A percentile compares a stretch with the other conserved stretches of the same genome.
Evolutionary conservation across 2,113 vertebrate species (phyloP).

Genomic region (Bufo bufo): DNA sequence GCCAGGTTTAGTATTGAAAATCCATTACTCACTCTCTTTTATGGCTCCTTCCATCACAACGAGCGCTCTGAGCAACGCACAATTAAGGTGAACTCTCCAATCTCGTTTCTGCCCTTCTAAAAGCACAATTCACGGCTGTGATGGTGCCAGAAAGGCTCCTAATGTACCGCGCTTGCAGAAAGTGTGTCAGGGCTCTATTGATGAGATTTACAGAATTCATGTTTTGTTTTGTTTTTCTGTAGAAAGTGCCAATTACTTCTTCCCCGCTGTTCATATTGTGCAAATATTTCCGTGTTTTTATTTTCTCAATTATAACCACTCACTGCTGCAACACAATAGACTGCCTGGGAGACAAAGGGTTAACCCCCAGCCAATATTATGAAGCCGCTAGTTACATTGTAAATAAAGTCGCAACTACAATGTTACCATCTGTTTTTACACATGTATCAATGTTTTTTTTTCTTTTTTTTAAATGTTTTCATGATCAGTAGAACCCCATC

Average conservation of each 20-base stretch:
- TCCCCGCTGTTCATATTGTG: slow-evolving; percentile 2
- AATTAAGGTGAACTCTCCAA: slow-evolving; percentile 9
- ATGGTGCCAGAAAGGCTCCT: slow-evolving; percentile 22
- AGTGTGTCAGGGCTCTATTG: slow-evolving; percentile 39
- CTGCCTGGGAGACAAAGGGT: not conserved
- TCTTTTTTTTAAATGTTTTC: too few species aligned
- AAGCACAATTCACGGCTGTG: slow-evolving; percentile 33
- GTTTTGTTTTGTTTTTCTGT: not conserved
- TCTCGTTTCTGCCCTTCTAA: not conserved
- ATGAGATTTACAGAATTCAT: slow-evolving; percentile 21
- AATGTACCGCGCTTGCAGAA: slow-evolving; percentile 11
- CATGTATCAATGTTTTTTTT: too few species aligned
- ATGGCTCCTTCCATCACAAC: not conserved
- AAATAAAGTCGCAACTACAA: too few species aligned
- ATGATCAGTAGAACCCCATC: too few species aligned
- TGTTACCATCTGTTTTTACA: too few species aligned
- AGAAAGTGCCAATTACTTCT: slow-evolving; percentile 27
- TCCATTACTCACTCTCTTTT: not conserved
- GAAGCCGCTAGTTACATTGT: not conserved
- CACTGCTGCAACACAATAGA: not conserved
- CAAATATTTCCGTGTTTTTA: slow-evolving; percentile 4
- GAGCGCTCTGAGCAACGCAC: not conserved
- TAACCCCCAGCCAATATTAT: not conserved
- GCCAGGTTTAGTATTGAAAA: not conserved
- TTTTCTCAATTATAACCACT: not conserved